Base-by-base conservation (phyloP, 2,113 vertebrate species). In the Guaruba guarouba region DNA sequence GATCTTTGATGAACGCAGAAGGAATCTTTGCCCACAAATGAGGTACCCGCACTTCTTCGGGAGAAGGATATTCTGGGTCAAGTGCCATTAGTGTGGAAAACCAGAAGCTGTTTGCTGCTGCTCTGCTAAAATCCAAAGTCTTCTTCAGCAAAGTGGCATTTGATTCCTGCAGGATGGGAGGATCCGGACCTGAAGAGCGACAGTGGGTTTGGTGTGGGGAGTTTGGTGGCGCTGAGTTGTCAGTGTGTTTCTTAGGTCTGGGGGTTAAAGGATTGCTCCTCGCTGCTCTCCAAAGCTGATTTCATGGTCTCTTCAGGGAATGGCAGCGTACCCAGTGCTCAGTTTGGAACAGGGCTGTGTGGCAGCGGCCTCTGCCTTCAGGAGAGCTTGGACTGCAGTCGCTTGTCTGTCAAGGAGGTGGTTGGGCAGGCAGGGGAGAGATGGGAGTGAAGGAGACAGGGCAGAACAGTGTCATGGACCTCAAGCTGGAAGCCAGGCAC, bases 391-490 rank as follows among this genome's bases (percentile, higher is more conserved):
- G 17, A 3, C 28, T 37, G 46, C 13, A 11, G 39, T 49, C 2
- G 0, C 39, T 64, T 1, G 0, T 52, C 39, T 41, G 25, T 22
- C 1, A 2, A 28, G 37, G 48, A 66, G 71, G 33, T 49, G 51
- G 20, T n/a, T 82, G 2, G 6, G 59, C 77, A 29, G 76, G 67
- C 51, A 28, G 43, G 52, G 55, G 54, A 46, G 82, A 31, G 88
- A 10, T 22, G 48, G 48, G 52, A 87, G 20, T 19, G 39, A 35
- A 35, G 82, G 61, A 82, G 39, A 39, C 28, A 35, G 79, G 16
- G 59, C 76, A 70, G 92, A 78, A 64, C 43, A 2, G 28, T 28
- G 25, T 37, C 20, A 1, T 2, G 44, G 71, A 29, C 67, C 49
- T 86, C 2, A 0, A 8, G 10, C 39, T 62, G 71, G 23, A 46